Conservation (phyloP, 1,140 invertebrate species). For the Pogonomyrmex californicus region DNA sequence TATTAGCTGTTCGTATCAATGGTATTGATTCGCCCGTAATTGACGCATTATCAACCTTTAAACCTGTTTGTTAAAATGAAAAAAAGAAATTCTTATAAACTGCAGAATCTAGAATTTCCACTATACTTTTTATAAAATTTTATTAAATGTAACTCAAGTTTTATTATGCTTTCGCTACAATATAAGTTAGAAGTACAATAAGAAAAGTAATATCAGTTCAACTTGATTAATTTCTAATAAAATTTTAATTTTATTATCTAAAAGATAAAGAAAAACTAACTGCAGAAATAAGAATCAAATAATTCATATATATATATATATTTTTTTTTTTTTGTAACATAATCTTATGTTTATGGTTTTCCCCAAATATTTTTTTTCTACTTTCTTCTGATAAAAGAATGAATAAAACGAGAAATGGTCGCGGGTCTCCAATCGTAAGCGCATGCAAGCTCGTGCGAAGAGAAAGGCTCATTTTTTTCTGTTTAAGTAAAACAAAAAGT, state of each 20-base stretch:
- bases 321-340: too few relatives aligned
- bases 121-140: conserved; percentile 5
- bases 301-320: neutral
- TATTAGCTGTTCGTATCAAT: conserved; percentile 95
- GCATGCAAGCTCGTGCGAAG: conserved; percentile 47
- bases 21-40: conserved; percentile 99
- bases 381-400: neutral
- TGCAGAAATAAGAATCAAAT: neutral
- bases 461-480: conserved; percentile 71
- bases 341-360: neutral
- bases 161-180: neutral
- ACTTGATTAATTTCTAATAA: neutral
- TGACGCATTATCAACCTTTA: conserved; percentile 96
- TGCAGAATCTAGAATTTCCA: neutral
- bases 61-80: conserved; percentile 86
- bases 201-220: neutral
- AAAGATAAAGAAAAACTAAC: neutral
- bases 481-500: conserved; percentile 76
- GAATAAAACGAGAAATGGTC: conserved; percentile 60
- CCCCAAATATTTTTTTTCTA: neutral
- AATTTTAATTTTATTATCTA: neutral
- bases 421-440: conserved; percentile 1
- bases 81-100: neutral
- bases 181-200: neutral
- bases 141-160: neutral